These are phyloP conservation scores for Apis florea DNA, from an alignment of 1,140 invertebrate genomes.

Conservation along the genomic window DNA sequence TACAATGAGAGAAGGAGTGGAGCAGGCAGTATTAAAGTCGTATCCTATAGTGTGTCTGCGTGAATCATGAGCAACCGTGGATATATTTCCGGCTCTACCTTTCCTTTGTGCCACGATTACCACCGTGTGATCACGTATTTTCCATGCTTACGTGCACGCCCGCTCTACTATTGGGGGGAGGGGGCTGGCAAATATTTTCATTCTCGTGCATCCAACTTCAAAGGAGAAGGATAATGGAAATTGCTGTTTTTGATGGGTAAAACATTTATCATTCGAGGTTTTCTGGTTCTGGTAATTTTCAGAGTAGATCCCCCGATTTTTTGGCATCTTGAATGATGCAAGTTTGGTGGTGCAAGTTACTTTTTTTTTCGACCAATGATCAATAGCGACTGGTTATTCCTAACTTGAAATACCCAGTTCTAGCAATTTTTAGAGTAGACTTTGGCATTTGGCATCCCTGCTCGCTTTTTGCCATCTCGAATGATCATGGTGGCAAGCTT, in stretches of 20 bases:
- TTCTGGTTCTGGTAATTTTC: conserved; percentile 67
- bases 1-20: not conserved
- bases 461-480: no score
- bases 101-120: conserved; percentile 22
- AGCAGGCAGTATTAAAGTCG: not conserved
- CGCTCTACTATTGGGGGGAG: not conserved
- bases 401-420: no score
- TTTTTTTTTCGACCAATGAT: no score
- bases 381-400: no score
- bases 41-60: not conserved
- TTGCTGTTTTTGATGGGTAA: conserved; percentile 66
- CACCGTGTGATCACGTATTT: conserved; percentile 35
- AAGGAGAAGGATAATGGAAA: conserved; percentile 70
- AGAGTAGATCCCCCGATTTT: conserved; percentile 4
- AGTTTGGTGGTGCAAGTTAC: no score
- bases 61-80: not conserved
- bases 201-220: conserved; percentile 43
- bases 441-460: no score
- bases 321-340: not conserved
- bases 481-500: no score
- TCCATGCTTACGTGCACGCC: conserved; percentile 26
- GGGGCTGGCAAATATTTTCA: conserved; percentile 43
- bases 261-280: conserved; percentile 64
- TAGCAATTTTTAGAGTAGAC: no score
- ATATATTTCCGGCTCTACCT: not conserved